Evolutionary conservation across 2,888 invertebrate genomes (phyloP).

Genomic region (Agrotis puta): DNA sequence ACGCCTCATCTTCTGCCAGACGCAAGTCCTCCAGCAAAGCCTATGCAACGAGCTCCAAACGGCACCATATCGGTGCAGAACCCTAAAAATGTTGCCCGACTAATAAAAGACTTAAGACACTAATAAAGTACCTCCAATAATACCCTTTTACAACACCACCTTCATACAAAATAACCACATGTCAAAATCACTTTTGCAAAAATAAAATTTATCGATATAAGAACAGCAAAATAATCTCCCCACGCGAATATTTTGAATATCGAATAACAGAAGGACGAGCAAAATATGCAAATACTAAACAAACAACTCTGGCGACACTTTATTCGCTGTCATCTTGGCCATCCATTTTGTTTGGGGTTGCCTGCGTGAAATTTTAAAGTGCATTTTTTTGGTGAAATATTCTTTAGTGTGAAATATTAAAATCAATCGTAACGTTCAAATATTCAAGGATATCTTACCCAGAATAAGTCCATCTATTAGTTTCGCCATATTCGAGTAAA

Average conservation of each 20-base stretch:
- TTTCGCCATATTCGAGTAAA: too few species aligned
- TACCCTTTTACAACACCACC: slow-evolving; percentile 41
- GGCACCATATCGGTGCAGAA: neutral
- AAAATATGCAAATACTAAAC: slow-evolving; percentile 71
- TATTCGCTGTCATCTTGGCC: slow-evolving; percentile 71
- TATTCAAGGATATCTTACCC: too few species aligned
- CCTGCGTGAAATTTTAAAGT: slow-evolving; percentile 41
- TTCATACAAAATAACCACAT: slow-evolving; percentile 46
- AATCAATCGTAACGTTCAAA: too few species aligned
- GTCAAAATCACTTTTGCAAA: slow-evolving; percentile 59
- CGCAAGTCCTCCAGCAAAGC: too few species aligned
- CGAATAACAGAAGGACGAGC: slow-evolving; percentile 59
- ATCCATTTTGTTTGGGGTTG: slow-evolving; percentile 62
- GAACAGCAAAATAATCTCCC: slow-evolving; percentile 49
- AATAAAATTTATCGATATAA: slow-evolving; percentile 57
- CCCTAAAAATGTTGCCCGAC: slow-evolving; percentile 4
- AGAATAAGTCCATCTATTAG: too few species aligned
- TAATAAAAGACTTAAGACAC: slow-evolving; percentile 41
- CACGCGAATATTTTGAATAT: slow-evolving; percentile 66
- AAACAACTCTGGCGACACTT: slow-evolving; percentile 71
- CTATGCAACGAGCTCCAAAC: too few species aligned
- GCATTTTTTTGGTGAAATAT: neutral
- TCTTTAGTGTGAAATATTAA: neutral
- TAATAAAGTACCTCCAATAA: slow-evolving; percentile 43
- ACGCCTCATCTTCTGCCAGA: too few species aligned